Percentiles rank a stretch among this genome's conserved stretches.
phyloP scores from a whole-genome alignment of 2,888 invertebrate genomes.

The Lasioglossum malachurum region DNA sequence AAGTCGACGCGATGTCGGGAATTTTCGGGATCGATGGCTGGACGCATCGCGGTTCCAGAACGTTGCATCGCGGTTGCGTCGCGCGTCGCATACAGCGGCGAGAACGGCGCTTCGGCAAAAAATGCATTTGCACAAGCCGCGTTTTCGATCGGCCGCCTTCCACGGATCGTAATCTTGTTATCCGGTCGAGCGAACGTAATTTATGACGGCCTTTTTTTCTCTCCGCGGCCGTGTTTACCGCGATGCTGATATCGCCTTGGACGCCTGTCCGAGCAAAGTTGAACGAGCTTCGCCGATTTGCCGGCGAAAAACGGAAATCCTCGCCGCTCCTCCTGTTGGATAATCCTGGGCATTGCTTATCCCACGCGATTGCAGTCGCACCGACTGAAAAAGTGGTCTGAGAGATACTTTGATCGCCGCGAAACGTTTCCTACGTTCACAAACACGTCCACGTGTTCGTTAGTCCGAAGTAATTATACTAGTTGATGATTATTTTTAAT shows the following conservation, averaged over 20 bases:
- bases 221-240: conserved; percentile 21
- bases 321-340: background rate
- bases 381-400: background rate
- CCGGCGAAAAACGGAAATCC: conserved; percentile 1
- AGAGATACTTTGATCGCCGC: background rate
- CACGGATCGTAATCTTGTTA: conserved; percentile 46
- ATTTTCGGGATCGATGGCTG: conserved; percentile 54
- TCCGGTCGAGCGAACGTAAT: conserved; percentile 27
- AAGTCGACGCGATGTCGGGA: conserved; percentile 32
- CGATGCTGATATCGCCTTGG: conserved; percentile 7
- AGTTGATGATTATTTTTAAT: background rate
- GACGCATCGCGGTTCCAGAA: background rate
- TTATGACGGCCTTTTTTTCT: conserved; percentile 10
- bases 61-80: background rate
- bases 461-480: background rate
- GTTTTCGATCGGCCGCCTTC: conserved; percentile 26
- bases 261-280: background rate
- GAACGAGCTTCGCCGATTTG: background rate
- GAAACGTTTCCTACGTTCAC: background rate
- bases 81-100: background rate
- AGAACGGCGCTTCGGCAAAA: conserved; percentile 27
- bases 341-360: background rate
- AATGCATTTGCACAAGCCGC: conserved; percentile 18
- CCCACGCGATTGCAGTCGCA: background rate
- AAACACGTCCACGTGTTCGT: background rate